Conservation (phyloP, 1,140 invertebrate species). For the Penaeus chinensis region DNA sequence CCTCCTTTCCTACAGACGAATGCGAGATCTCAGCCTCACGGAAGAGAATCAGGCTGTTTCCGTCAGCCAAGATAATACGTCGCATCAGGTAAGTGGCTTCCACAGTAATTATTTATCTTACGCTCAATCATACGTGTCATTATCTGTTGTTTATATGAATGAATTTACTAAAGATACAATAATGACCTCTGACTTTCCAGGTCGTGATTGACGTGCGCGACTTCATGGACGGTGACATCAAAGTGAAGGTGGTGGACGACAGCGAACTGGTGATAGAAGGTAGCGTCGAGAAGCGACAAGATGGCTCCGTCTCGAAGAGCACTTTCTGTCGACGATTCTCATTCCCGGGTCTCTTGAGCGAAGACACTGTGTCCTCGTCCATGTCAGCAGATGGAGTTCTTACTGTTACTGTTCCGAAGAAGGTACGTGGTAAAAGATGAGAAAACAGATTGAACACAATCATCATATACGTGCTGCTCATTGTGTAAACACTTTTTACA, state of each 20-base stretch:
- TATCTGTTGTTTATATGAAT: no score
- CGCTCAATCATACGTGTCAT: no score
- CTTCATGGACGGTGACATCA: constrained; percentile 57
- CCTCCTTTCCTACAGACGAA: constrained; percentile 34
- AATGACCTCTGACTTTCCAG: neutral
- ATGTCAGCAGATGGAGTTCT: constrained; percentile 60
- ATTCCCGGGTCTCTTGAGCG: constrained; percentile 52
- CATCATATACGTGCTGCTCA: no score
- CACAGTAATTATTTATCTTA: no score
- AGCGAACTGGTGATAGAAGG: constrained; percentile 60
- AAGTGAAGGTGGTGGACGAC: constrained; percentile 61
- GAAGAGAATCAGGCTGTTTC: constrained; percentile 50
- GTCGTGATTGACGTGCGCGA: constrained; percentile 61
- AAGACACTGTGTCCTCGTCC: constrained; percentile 51
- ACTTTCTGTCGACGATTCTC: constrained; percentile 55
- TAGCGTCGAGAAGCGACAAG: constrained; percentile 47
- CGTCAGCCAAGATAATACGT: constrained; percentile 26
- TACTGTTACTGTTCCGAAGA: constrained; percentile 55
- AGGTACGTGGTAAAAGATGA: constrained; percentile 7
- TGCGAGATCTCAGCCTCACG: constrained; percentile 18
- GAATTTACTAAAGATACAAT: neutral
- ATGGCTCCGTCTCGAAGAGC: constrained; percentile 38
- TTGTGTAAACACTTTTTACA: no score
- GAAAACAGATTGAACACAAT: no score
- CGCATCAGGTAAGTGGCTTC: constrained; percentile 38